Evolutionary conservation across 2,888 invertebrate genomes (phyloP).

Genomic region (Rhamnusium bicolor): DNA sequence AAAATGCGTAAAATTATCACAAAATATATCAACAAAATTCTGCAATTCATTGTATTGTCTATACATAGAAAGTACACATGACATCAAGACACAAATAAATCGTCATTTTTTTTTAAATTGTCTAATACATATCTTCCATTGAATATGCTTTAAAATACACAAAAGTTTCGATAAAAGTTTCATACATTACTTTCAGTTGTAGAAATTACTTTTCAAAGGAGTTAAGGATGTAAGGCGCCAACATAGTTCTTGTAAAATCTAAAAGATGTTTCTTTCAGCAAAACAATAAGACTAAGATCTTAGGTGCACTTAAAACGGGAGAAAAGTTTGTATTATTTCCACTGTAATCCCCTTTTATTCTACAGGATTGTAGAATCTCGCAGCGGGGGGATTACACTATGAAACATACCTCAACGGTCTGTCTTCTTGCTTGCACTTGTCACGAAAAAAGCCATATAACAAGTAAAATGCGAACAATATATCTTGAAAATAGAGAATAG

Average conservation of each 20-base stretch:
- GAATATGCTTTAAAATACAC: too few relatives aligned
- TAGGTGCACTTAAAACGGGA: background rate
- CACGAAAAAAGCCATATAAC: background rate
- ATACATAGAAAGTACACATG: too few relatives aligned
- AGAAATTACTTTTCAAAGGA: too few relatives aligned
- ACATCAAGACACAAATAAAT: too few relatives aligned
- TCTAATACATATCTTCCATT: too few relatives aligned
- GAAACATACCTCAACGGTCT: background rate
- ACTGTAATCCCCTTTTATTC: background rate
- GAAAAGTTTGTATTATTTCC: background rate
- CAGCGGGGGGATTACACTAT: background rate
- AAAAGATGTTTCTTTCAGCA: background rate
- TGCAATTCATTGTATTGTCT: too few relatives aligned
- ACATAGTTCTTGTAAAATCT: background rate
- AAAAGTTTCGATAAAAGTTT: too few relatives aligned
- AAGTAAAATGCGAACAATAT: background rate
- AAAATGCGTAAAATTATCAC: too few relatives aligned
- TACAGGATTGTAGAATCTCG: background rate
- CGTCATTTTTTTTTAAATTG: too few relatives aligned
- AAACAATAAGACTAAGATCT: background rate
- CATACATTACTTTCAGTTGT: too few relatives aligned
- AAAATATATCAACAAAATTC: too few relatives aligned
- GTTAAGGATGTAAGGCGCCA: background rate
- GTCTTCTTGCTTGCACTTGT: background rate
- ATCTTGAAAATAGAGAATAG: background rate